These are phyloP conservation scores for Lutjanus campechanus DNA, from an alignment of 2,797 vertebrate genomes.

Conservation along the genomic window DNA sequence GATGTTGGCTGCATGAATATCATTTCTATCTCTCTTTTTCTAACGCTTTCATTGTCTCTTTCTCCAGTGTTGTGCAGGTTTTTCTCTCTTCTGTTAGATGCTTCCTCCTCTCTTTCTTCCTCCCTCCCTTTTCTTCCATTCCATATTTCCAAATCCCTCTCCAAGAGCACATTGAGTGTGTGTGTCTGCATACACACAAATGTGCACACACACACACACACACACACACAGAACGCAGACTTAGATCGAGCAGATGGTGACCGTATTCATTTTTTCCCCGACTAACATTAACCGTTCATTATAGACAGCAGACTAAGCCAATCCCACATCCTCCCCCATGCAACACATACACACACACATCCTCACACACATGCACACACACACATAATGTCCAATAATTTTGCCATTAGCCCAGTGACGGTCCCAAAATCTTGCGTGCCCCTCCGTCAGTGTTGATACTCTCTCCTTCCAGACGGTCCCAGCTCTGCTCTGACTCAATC, in stretches of 20 bases:
- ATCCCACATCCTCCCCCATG: slow-evolving; percentile 84
- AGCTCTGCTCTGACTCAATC: slow-evolving; percentile 82
- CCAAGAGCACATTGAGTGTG: slow-evolving; percentile 73
- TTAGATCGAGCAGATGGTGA: slow-evolving; percentile 89
- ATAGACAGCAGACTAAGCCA: slow-evolving; percentile 88
- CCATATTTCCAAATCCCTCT: slow-evolving; percentile 79
- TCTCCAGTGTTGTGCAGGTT: slow-evolving; percentile 31
- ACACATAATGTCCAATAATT: slow-evolving; percentile 73
- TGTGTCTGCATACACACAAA: slow-evolving; percentile 64
- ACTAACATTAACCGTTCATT: slow-evolving; percentile 90
- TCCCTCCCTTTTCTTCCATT: slow-evolving; percentile 61
- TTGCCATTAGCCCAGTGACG: slow-evolving; percentile 75
- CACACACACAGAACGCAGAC: slow-evolving; percentile 81
- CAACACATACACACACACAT: slow-evolving; percentile 71
- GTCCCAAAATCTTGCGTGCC: slow-evolving; percentile 74
- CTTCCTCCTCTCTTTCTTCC: slow-evolving; percentile 60
- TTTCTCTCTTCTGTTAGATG: slow-evolving; percentile 55
- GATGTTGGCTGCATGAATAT: slow-evolving; percentile 36
- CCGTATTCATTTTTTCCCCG: slow-evolving; percentile 88
- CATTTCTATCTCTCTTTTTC: slow-evolving; percentile 33
- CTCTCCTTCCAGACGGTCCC: slow-evolving; percentile 79
- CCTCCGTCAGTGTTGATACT: slow-evolving; percentile 79
- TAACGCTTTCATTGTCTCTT: slow-evolving; percentile 33
- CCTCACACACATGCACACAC: slow-evolving; percentile 36
- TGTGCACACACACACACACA: slow-evolving; percentile 50